phyloP scores from a whole-genome alignment of 2,797 vertebrate genomes.

The Threskiornis aethiopicus region DNA sequence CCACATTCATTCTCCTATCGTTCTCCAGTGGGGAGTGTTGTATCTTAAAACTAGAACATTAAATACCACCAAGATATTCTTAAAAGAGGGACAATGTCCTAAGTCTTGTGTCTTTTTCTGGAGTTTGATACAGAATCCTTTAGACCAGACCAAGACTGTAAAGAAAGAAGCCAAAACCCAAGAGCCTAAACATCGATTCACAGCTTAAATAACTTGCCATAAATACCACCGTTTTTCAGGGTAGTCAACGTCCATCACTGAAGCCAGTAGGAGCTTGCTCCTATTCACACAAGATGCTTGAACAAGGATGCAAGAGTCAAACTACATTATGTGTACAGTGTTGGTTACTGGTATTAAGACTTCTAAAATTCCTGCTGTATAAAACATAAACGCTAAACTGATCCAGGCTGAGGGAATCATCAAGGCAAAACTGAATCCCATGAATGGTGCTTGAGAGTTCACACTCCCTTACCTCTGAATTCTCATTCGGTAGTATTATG shows the following conservation, averaged over 20 bases:
- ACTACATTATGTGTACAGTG: not conserved
- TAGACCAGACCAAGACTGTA: not conserved
- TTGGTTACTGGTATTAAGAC: not conserved
- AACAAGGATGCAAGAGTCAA: not conserved
- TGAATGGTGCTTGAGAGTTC: not conserved
- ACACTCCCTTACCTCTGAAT: not conserved
- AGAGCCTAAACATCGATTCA: not conserved
- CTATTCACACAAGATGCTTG: not conserved
- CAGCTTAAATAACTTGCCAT: not conserved
- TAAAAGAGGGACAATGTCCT: not conserved
- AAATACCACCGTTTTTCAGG: not conserved
- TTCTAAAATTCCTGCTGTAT: not conserved
- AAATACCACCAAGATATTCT: not conserved
- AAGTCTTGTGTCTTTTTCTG: not conserved
- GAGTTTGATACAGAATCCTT: not conserved
- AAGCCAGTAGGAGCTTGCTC: not conserved
- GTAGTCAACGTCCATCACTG: not conserved
- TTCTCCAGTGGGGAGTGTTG: not conserved
- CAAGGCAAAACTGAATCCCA: not conserved
- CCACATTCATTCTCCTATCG: not conserved
- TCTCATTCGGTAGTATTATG: not conserved
- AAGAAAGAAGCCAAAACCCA: not conserved
- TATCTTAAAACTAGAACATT: not conserved
- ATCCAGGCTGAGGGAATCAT: not conserved
- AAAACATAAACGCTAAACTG: not conserved